These are phyloP conservation scores for Ophiothrix spiculata DNA, from an alignment of 35 echinoderm and acorn worm genomes.

Conservation along the genomic window DNA sequence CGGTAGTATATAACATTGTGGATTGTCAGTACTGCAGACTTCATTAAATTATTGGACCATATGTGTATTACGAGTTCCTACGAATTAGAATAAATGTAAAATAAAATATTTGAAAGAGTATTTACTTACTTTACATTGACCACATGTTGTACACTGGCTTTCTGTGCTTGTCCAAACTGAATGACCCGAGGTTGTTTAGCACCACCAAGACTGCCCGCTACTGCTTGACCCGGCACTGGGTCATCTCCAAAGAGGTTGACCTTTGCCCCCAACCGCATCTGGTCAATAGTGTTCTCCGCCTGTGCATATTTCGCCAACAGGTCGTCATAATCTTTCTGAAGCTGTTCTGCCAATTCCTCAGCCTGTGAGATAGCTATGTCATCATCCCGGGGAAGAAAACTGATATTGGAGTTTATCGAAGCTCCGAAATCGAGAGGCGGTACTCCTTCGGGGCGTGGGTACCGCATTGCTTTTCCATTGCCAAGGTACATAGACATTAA, in stretches of 20 bases:
- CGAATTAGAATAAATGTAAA: too few species aligned
- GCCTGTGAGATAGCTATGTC: slow-evolving; percentile 50
- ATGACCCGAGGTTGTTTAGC: slow-evolving; percentile 50
- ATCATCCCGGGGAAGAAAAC: slow-evolving; percentile 40
- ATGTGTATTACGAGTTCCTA: too few species aligned
- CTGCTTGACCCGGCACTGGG: slow-evolving; percentile 41
- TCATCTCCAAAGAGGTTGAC: slow-evolving; percentile 73
- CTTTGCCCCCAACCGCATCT: slow-evolving; percentile 75
- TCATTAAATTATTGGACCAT: too few species aligned
- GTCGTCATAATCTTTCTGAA: slow-evolving; percentile 90
- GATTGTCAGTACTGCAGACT: too few species aligned
- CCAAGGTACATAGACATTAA: not conserved
- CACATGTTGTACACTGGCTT: slow-evolving; percentile 33
- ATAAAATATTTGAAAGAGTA: too few species aligned
- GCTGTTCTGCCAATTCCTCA: slow-evolving; percentile 67
- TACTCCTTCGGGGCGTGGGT: not conserved
- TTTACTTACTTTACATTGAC: not conserved
- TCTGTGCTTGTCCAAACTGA: slow-evolving; percentile 51
- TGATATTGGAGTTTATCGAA: not conserved
- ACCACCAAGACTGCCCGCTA: slow-evolving; percentile 17
- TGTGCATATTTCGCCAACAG: slow-evolving; percentile 89
- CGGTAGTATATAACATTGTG: too few species aligned
- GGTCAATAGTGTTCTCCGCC: slow-evolving; percentile 96
- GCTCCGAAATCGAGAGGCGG: not conserved
- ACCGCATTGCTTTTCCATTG: not conserved